Evolutionary conservation across 2,797 vertebrate genomes (phyloP), one percentile per base, ranked within the genome.

Genomic region (Poeciliopsis turneri): DNA sequence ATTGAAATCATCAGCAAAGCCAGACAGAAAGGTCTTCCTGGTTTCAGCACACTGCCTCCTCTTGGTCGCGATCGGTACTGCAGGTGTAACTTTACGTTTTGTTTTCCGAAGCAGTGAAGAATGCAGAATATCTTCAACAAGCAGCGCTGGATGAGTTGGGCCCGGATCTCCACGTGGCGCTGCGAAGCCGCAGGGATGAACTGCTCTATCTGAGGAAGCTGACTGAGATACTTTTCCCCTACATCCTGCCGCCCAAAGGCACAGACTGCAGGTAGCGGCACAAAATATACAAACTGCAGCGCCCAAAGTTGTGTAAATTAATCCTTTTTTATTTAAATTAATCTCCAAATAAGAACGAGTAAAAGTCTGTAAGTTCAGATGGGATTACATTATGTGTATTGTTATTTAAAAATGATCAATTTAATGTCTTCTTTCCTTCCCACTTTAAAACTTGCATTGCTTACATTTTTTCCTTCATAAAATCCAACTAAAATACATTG

Each of bases 1-100:
- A 97, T 99, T 76, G 98, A 99, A 95, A 96, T 99, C 78, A 98
- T 99, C 90, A 96, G 96, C 90, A 98, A 98, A 96, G 97, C 98
- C 74, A 96, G 96, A 75, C 97, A 97, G 85, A 99, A 96, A 97
- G 98, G 98, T 99, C 96, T 23, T 2, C 2, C 49, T 46, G 46
- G 46, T 30, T n/a, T 39, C 1, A 41, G 61, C 30, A 23, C 9
- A 16, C 3, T 15, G 2, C 53, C 8, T 57, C 39, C 13, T 43
- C 59, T 25, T 39, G n/a, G 41, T 53, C 36, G 23, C 73, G 11
- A 78, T 36, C 39, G 41, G 9, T 0, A 16, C 46, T 4, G n/a
- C 76, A 74, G 7, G 9, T 6, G 16, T 8, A 25, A 49, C 20
- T 46, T 28, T 13, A 3, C 41, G 47, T 53, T 41, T n/a, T 78